Base-by-base conservation (phyloP, 2,888 invertebrate genomes). In the Campoplex nolae region DNA sequence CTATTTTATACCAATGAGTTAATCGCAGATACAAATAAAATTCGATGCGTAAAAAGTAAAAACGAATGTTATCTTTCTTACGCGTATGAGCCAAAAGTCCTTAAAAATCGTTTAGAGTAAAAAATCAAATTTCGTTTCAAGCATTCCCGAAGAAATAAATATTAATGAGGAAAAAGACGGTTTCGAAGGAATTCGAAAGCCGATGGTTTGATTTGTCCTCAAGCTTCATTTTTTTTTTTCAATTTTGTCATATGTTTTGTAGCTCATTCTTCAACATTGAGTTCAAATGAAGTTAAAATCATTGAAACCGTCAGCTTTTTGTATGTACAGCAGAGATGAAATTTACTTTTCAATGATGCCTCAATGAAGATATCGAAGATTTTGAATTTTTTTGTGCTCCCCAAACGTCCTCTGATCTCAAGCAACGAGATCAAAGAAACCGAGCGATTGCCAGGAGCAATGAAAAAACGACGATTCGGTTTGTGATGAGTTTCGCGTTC, bases 401-500 rank as follows among this genome's bases (percentile, higher is more conserved):
- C 65, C 32, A 35, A 74, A 38, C 9, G 11, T 48, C 13, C 42
- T 35, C 13, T 38, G 38, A 54, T 67, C 23, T 8, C 32, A 38
- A 28, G 54, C 28, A 42, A 67, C 68, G 54, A 18, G 38, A 68
- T 78, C 9, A 68, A 8, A 67, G 68, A 45, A 54, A 32, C 51
- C 45, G 68, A n/a, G 68, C 56, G 78, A 70, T 56, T 56, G 78
- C 42, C 51, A 11, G 28, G 23, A 28, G 42, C 35, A 42, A 38
- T 68, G 70, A 70, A 68, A 51, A 70, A 32, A 35, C 32, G 38
- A 74, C 56, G 51, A 77, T 77, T 76, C 58, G 48, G 35, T 38
- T 65, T 16, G 54, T 62, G 77, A 71, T 73, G 65, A 54, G 54
- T 83, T 74, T 83, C 38, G 76, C 16, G 23, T 68, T 45, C 32